Base-by-base conservation (phyloP, 1,140 invertebrate species). In the Drosophila insularis region DNA sequence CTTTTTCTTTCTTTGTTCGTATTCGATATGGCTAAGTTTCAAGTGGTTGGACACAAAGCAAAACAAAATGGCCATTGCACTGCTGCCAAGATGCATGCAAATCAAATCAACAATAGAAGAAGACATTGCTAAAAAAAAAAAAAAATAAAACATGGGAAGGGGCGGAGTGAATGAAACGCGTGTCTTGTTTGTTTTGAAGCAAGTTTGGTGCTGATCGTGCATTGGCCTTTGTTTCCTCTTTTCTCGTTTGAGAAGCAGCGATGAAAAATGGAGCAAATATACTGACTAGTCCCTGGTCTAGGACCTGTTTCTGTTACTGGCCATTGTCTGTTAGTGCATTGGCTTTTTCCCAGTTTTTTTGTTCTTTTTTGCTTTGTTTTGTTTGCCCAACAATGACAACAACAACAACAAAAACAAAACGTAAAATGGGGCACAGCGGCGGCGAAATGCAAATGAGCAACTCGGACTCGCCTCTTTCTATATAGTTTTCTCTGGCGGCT, bases 21-120 rank as follows among this genome's bases (percentile, higher is more conserved):
- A 21, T 50, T 50, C 17, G 43, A 43, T 68, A 64, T 55, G 39
- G 14, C 81, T 75, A 62, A 71, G 74, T 85, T 74, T 63, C 77
- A 74, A 85, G 73, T 74, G 60, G 21, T 64, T 39, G 63, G 60
- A 32, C 54, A 21, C 39, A 67, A 63, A 67, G 59, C 65, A 79
- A 77, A 69, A 63, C 72, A 73, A 75, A 84, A 73, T 84, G 80
- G 81, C 73, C 63, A 32, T 73, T 84, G 81, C 66, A 70, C 43
- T 61, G 54, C 32, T 71, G 74, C 74, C 78, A 76, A 70, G 73
- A 61, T 77, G 68, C 77, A 84, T 85, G 80, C 81, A 84, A 84
- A 84, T 84, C 81, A 85, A 84, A 63, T 77, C 60, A 70, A 84
- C 76, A 71, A 71, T 63, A 66, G 72, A n/a, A 27, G 50, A 17